phyloP scores from a whole-genome alignment of 2,113 vertebrate species.

The Dipodomys ordii region DNA sequence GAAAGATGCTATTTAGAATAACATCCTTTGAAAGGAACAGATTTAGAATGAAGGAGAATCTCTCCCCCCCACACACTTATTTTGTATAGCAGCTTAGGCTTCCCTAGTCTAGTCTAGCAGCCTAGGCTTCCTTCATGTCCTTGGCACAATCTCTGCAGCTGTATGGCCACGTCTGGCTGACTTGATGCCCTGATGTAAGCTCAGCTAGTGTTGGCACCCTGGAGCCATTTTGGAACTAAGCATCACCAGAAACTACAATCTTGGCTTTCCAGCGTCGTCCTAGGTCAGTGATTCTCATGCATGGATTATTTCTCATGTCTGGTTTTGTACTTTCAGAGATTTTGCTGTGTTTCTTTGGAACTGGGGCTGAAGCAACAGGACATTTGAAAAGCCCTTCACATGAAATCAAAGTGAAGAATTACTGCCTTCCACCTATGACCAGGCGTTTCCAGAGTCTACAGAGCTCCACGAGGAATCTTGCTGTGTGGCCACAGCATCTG shows the following conservation, averaged over 20 bases:
- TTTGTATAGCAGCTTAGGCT: no score
- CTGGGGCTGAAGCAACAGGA: neutral
- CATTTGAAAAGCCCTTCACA: neutral
- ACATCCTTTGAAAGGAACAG: neutral
- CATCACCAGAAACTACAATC: neutral
- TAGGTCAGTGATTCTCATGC: no score
- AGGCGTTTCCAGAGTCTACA: neutral
- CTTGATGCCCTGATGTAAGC: neutral
- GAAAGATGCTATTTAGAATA: neutral
- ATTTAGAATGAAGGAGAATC: neutral
- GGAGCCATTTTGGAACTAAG: neutral
- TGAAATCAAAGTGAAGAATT: neutral
- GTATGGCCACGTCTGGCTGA: neutral
- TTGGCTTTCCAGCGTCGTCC: no score
- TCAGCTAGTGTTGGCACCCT: neutral
- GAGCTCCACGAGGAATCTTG: neutral
- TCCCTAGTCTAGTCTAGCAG: no score
- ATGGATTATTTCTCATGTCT: neutral
- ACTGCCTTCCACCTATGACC: no score
- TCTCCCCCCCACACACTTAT: neutral
- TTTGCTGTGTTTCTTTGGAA: neutral
- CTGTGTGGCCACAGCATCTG: neutral
- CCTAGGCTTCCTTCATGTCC: no score
- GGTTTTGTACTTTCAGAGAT: neutral
- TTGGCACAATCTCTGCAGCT: neutral